Evolutionary conservation across 2,888 invertebrate species (phyloP), one percentile per base, ranked within the genome.

Genomic region (Villa cingulata): DNA sequence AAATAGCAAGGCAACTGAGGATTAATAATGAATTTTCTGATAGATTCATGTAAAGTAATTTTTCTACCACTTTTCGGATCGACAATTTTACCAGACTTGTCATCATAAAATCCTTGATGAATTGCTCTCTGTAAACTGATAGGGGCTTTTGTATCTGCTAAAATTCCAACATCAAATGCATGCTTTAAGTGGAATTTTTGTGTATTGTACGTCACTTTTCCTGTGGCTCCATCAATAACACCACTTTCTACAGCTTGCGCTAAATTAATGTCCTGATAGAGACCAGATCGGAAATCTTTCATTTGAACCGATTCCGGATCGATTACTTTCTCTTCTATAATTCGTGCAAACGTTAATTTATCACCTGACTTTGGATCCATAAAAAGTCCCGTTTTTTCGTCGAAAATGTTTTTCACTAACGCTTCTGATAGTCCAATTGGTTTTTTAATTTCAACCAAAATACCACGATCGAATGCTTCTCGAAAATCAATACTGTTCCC

Each of bases 51-150:
- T 37, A 90, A 66, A 2, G 88, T 87, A 4, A 91, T 81, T 58
- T 81, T 78, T 51, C 83, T 77, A 41, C 83, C 83, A 4, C 82
- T 85, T 49, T 77, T 76, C 0, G 86, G 84, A 69, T 94, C 91
- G 36, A 81, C 75, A 44, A 94, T 77, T 72, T 86, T 87, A 14
- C 89, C 87, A 0, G 80, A 81, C 50, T 73, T 74, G 50, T 86
- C 83, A 56, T 89, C 86, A 61, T 89, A 89, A 0, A 89, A 70
- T 2, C 90, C 89, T 70, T 88, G 84, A 63, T 88, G 88, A 45
- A 91, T 77, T 1, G 87, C 86, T 59, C 87, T 74, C 62, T 90
- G 90, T 32, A 90, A 66, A 15, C 87, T 87, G 19, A 89, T 78
- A 0, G 88, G 81, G 12, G 83, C 84, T 65, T 84, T 83, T 54